A percentile compares a stretch with the other conserved stretches of the same genome.
Evolutionary conservation across 2,113 vertebrate genomes (phyloP).

Genomic region (Pollimyrus isidori): DNA sequence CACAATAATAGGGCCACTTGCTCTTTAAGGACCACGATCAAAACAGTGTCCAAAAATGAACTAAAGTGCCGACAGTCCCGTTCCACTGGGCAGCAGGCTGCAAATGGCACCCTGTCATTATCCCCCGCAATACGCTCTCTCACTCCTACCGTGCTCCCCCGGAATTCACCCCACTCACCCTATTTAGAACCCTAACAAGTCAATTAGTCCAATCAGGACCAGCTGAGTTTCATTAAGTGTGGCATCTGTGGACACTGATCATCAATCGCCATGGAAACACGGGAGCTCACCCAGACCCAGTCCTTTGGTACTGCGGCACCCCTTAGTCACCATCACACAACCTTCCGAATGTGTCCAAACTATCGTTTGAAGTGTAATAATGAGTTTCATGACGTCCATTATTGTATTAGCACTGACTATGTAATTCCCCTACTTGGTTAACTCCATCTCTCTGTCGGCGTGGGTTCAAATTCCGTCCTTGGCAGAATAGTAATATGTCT

Average conservation of each 20-base stretch:
- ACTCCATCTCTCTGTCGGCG: neutral
- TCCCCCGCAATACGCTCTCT: neutral
- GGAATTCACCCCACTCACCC: neutral
- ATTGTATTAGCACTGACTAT: neutral
- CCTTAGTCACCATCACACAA: neutral
- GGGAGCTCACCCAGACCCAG: neutral
- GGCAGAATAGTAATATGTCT: neutral
- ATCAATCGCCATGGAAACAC: slow-evolving; percentile 7
- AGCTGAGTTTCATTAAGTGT: slow-evolving; percentile 1
- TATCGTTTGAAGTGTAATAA: neutral
- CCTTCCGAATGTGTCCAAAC: neutral
- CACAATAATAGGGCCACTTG: neutral
- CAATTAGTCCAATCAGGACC: neutral
- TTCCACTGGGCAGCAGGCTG: neutral
- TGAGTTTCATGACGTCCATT: neutral
- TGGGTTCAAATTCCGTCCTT: neutral
- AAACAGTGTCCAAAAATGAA: neutral
- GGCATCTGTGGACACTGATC: neutral
- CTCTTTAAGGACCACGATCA: neutral
- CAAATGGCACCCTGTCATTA: neutral
- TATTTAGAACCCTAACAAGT: slow-evolving; percentile 11
- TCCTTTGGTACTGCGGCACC: neutral
- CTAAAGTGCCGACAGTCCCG: neutral
- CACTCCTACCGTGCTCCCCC: neutral
- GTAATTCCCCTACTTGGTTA: neutral